phyloP scores from a whole-genome alignment of 92 coral and sea anemone genomes.

The Galaxea fascicularis region DNA sequence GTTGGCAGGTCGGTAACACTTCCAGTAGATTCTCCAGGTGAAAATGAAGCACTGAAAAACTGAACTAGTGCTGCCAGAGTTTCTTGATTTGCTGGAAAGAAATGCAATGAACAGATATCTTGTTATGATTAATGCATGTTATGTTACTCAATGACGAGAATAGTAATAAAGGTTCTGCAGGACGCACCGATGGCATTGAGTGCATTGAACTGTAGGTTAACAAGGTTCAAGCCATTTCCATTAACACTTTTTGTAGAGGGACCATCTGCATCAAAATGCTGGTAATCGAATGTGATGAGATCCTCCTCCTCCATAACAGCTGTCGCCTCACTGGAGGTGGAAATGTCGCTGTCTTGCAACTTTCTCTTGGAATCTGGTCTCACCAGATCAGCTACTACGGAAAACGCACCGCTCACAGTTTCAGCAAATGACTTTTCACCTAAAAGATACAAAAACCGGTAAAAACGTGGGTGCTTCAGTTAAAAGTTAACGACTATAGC shows the following conservation, averaged over 20 bases:
- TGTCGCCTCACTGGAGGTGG: constrained; percentile 49
- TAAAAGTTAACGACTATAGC: no score
- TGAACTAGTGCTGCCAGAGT: constrained; percentile 90
- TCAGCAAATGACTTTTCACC: constrained; percentile 79
- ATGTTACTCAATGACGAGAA: no score
- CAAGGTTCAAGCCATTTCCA: constrained; percentile 74
- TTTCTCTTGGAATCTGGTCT: constrained; percentile 68
- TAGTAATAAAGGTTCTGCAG: background rate
- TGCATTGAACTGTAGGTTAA: constrained; percentile 86
- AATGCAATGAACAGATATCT: background rate
- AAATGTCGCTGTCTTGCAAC: constrained; percentile 23
- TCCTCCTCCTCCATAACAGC: constrained; percentile 72
- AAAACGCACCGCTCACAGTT: constrained; percentile 76
- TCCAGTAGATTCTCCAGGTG: constrained; percentile 47
- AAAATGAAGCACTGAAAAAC: constrained; percentile 82
- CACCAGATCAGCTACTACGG: constrained; percentile 77
- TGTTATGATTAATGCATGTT: no score
- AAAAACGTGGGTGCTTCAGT: no score
- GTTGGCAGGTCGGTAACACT: constrained; percentile 4
- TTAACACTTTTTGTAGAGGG: constrained; percentile 74
- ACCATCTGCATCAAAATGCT: constrained; percentile 78
- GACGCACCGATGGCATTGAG: constrained; percentile 89
- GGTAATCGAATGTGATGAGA: constrained; percentile 86
- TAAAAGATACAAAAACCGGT: background rate
- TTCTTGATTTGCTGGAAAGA: constrained; percentile 89